Percentiles rank a stretch among this genome's conserved stretches.
Conservation (phyloP, 2,113 vertebrate genomes). For the Aepyceros melampus region DNA sequence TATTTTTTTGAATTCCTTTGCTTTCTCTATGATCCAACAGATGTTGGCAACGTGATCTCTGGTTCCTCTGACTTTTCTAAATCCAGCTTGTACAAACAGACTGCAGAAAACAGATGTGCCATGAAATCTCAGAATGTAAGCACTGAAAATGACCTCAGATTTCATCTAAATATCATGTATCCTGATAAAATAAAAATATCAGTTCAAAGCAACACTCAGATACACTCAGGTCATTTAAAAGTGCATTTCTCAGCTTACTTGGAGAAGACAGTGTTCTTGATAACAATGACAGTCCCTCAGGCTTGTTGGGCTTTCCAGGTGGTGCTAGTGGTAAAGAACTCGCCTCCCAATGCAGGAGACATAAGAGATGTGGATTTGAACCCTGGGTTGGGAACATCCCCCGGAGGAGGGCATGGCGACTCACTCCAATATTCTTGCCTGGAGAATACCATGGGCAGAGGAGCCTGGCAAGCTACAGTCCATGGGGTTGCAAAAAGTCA, state of each 20-base stretch:
- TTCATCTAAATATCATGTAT: not conserved
- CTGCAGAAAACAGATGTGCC: not conserved
- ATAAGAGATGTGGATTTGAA: not conserved
- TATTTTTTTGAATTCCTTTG: not conserved
- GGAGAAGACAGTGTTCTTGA: not conserved
- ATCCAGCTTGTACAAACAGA: not conserved
- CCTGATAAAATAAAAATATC: constrained; percentile 34
- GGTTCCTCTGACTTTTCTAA: not conserved
- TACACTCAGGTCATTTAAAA: not conserved
- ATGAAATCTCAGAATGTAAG: not conserved
- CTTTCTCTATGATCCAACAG: not conserved
- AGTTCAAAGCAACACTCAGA: not conserved
- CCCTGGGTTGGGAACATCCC: not conserved
- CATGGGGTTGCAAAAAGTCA: too few relatives aligned
- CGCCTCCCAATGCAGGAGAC: not conserved
- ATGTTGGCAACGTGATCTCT: not conserved
- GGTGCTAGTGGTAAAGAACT: not conserved
- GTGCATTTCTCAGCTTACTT: not conserved
- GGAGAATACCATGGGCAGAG: not conserved
- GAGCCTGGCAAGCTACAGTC: not conserved
- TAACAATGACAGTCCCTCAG: not conserved
- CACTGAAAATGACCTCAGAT: not conserved
- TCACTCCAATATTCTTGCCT: not conserved
- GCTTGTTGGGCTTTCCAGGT: not conserved
- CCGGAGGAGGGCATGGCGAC: not conserved